Percentiles rank a stretch among this genome's conserved stretches.
These are phyloP conservation scores for Lapara coniferarum DNA, from an alignment of 2,888 invertebrate genomes.

Conservation along the genomic window DNA sequence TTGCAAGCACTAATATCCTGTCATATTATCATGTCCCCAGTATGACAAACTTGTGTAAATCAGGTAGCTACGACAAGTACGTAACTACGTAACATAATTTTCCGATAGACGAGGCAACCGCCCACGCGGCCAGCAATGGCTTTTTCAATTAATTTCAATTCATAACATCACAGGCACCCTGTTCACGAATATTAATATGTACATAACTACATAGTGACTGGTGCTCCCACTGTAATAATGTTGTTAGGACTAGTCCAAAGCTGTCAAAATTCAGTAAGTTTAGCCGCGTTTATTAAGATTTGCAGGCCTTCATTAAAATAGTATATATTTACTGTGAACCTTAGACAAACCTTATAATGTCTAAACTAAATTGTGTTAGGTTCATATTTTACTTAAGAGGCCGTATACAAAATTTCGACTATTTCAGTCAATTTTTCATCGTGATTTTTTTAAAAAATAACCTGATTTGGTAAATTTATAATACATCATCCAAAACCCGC, in stretches of 20 bases:
- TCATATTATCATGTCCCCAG: too few species aligned
- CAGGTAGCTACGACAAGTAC: not conserved
- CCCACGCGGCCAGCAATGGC: not conserved
- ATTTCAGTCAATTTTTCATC: too few species aligned
- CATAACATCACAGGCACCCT: not conserved
- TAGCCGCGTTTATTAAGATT: not conserved
- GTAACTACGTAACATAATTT: not conserved
- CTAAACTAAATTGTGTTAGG: not conserved
- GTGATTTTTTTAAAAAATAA: too few species aligned
- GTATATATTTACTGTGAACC: not conserved
- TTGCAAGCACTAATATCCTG: too few species aligned
- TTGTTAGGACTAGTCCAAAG: not conserved
- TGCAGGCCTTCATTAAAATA: not conserved
- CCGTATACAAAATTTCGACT: too few species aligned
- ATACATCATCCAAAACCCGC: too few species aligned
- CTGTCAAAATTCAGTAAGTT: constrained; percentile 1
- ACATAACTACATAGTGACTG: not conserved
- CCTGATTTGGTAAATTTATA: too few species aligned
- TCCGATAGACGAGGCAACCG: not conserved
- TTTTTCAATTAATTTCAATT: constrained; percentile 8
- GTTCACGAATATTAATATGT: constrained; percentile 14
- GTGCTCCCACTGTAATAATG: not conserved
- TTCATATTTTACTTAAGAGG: not conserved
- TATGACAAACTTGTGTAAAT: too few species aligned
- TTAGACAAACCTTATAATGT: not conserved